These are phyloP conservation scores for Solenopsis invicta DNA, from an alignment of 1,140 invertebrate species.

Conservation along the genomic window DNA sequence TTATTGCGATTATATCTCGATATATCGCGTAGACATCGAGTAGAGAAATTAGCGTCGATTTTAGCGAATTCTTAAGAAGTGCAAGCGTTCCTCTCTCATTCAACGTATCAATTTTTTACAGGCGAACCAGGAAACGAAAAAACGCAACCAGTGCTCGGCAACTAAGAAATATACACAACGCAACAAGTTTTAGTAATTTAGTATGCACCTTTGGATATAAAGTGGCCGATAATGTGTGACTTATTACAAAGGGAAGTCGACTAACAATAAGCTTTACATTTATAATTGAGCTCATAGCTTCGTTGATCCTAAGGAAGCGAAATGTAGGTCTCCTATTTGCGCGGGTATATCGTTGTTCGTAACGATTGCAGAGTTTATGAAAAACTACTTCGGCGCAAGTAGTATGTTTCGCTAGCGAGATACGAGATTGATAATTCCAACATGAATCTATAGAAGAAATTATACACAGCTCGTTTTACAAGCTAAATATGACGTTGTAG, in stretches of 20 bases:
- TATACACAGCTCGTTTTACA: constrained; percentile 72
- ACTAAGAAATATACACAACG: constrained; percentile 72
- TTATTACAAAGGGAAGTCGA: constrained; percentile 73
- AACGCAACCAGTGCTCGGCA: constrained; percentile 61
- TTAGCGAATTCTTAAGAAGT: constrained; percentile 44
- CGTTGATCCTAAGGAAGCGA: constrained; percentile 64
- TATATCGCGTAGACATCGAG: constrained; percentile 58
- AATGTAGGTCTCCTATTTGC: constrained; percentile 70
- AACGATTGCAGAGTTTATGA: constrained; percentile 53
- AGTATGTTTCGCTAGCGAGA: constrained; percentile 69
- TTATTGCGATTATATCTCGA: constrained; percentile 57
- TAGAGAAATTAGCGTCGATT: constrained; percentile 54
- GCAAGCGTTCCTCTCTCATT: constrained; percentile 60
- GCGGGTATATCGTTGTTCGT: constrained; percentile 64
- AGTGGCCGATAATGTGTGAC: constrained; percentile 69
- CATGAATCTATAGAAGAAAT: constrained; percentile 67
- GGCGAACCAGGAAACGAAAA: constrained; percentile 61
- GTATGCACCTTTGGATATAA: constrained; percentile 74
- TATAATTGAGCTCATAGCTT: constrained; percentile 70
- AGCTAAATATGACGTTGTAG: constrained; percentile 69
- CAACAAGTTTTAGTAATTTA: constrained; percentile 76
- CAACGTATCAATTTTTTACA: constrained; percentile 70
- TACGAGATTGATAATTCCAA: constrained; percentile 57
- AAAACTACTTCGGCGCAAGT: constrained; percentile 64
- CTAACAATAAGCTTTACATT: constrained; percentile 76